Percentiles rank a stretch among this genome's conserved stretches.
Evolutionary conservation across 2,113 vertebrate species (phyloP).

Genomic region (Cyanoderma ruficeps): DNA sequence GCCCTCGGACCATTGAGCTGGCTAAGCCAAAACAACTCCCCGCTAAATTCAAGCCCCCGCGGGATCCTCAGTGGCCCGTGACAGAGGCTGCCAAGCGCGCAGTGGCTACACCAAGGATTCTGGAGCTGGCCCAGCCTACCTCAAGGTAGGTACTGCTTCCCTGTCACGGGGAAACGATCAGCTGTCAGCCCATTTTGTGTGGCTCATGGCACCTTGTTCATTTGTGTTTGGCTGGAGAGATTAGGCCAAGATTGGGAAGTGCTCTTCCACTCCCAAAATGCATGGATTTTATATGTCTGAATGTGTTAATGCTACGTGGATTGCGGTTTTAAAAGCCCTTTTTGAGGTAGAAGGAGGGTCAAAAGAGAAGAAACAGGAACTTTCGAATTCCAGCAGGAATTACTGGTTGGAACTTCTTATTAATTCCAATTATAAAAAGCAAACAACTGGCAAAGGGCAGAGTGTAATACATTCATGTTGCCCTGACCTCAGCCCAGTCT

Average conservation of each 20-base stretch:
- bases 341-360: background rate
- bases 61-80: constrained; percentile 52
- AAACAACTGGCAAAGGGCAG: background rate
- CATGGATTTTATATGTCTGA: background rate
- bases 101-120: constrained; percentile 24
- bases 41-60: background rate
- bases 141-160: constrained; percentile 37
- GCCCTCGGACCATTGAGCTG: constrained; percentile 35
- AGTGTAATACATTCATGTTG: background rate
- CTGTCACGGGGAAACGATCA: background rate
- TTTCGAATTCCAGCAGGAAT: background rate
- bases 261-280: background rate
- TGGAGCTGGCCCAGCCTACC: constrained; percentile 53
- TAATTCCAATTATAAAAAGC: background rate
- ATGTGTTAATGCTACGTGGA: background rate
- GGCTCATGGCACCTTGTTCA: background rate
- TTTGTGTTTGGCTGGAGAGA: background rate
- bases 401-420: background rate
- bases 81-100: background rate
- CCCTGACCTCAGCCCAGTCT: background rate
- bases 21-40: constrained; percentile 33
- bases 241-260: background rate
- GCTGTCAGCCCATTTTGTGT: background rate
- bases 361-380: background rate
- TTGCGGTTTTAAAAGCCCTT: background rate